Conservation (phyloP, 2,113 vertebrate species). For the Tenebrosternarchus preto region DNA sequence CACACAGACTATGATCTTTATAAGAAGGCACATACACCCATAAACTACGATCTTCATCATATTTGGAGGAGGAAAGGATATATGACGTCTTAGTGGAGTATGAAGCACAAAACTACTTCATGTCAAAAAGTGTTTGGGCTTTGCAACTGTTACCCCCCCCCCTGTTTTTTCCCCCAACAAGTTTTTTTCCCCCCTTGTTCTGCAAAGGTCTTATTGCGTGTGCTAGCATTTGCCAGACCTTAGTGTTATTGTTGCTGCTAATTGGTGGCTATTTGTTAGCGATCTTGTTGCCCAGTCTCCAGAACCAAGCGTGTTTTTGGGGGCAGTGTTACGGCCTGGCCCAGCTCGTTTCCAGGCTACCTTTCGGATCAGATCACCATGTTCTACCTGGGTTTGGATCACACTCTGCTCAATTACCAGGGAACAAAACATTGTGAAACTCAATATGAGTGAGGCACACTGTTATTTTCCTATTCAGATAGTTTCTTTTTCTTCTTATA, state of each 20-base stretch:
- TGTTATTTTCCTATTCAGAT: conserved; percentile 66
- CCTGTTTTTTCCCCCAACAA: background rate
- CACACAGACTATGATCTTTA: too few relatives aligned
- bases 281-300: conserved; percentile 48
- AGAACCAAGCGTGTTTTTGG: conserved; percentile 46
- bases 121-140: too few relatives aligned
- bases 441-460: conserved; percentile 63
- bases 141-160: background rate
- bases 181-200: conserved; percentile 11
- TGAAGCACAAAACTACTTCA: too few relatives aligned
- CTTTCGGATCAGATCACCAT: conserved; percentile 53
- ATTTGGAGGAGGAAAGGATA: too few relatives aligned
- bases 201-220: conserved; percentile 36
- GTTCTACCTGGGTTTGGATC: conserved; percentile 55
- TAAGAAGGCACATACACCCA: too few relatives aligned
- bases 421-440: conserved; percentile 64
- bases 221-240: conserved; percentile 39
- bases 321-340: conserved; percentile 45
- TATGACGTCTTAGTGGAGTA: too few relatives aligned
- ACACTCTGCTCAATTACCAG: conserved; percentile 56
- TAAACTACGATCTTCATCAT: too few relatives aligned
- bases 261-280: conserved; percentile 53
- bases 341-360: conserved; percentile 51
- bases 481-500: conserved; percentile 57
- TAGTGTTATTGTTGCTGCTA: conserved; percentile 49